These are phyloP conservation scores for Caenorhabditis imperialis DNA, from an alignment of 2,888 invertebrate genomes.

Conservation along the genomic window DNA sequence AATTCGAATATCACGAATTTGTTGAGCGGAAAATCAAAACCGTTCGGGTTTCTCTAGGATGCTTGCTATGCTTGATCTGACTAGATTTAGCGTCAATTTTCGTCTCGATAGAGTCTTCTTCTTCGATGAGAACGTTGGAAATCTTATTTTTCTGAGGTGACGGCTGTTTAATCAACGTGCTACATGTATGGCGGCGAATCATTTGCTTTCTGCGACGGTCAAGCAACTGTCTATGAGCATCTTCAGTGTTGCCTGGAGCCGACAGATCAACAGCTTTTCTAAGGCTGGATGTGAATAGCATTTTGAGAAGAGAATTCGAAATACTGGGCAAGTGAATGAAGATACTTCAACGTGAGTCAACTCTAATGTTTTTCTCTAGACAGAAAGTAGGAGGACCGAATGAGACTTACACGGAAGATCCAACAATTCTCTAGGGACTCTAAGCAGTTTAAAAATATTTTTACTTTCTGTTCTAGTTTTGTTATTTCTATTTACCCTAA, in stretches of 20 bases:
- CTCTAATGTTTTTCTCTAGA: too few relatives aligned
- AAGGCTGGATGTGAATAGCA: slow-evolving; percentile 76
- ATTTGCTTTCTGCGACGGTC: slow-evolving; percentile 64
- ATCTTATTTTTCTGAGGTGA: slow-evolving; percentile 11
- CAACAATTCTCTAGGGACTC: slow-evolving; percentile 13
- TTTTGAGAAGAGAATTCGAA: slow-evolving; percentile 22
- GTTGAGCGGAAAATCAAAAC: background rate
- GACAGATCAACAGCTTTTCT: slow-evolving; percentile 73
- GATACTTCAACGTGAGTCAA: too few relatives aligned
- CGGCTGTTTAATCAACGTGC: slow-evolving; percentile 51
- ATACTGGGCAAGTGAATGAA: background rate
- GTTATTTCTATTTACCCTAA: background rate
- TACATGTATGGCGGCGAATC: slow-evolving; percentile 66
- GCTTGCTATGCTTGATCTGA: background rate
- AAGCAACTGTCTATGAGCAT: slow-evolving; percentile 60
- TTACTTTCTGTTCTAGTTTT: slow-evolving; percentile 12
- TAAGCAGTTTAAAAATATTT: slow-evolving; percentile 34
- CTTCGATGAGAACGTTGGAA: slow-evolving; percentile 5
- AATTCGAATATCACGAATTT: slow-evolving; percentile 10
- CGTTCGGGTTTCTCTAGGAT: background rate
- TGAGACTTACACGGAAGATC: slow-evolving; percentile 7
- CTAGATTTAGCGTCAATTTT: too few relatives aligned
- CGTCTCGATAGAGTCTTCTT: too few relatives aligned
- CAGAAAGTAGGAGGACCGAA: background rate
- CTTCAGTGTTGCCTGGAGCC: slow-evolving; percentile 61